A percentile compares a stretch with the other conserved stretches of the same genome.
phyloP scores from a whole-genome alignment of 2,888 invertebrate genomes.

The Cantharis rustica region DNA sequence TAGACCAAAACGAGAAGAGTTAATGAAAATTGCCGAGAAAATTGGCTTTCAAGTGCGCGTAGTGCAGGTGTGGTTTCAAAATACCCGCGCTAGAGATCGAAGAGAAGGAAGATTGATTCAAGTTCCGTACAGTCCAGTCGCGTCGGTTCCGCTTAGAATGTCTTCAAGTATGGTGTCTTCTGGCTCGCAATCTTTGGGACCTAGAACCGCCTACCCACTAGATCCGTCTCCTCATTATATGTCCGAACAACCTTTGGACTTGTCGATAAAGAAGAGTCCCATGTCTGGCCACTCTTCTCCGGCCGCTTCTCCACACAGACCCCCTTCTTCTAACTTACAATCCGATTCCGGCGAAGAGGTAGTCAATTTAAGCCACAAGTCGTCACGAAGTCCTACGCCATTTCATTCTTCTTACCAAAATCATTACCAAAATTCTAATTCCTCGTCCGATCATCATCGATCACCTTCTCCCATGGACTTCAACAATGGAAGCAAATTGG shows the following conservation, averaged over 20 bases:
- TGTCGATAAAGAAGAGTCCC: slow-evolving; percentile 80
- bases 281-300: slow-evolving; percentile 64
- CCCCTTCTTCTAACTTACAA: slow-evolving; percentile 65
- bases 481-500: slow-evolving; percentile 55
- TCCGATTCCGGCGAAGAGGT: slow-evolving; percentile 72
- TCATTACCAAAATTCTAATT: slow-evolving; percentile 66
- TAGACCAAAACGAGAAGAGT: slow-evolving; percentile 91
- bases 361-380: slow-evolving; percentile 77
- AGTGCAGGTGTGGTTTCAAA: slow-evolving; percentile 96
- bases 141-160: slow-evolving; percentile 38
- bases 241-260: slow-evolving; percentile 84
- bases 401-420: slow-evolving; percentile 58
- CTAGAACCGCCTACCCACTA: slow-evolving; percentile 32
- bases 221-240: slow-evolving; percentile 40
- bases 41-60: slow-evolving; percentile 78
- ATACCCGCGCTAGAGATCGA: slow-evolving; percentile 87
- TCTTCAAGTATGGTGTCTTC: slow-evolving; percentile 47
- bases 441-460: slow-evolving; percentile 58
- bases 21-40: slow-evolving; percentile 83
- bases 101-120: slow-evolving; percentile 65
- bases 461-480: slow-evolving; percentile 56
- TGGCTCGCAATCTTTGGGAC: slow-evolving; percentile 40
- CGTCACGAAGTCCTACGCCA: slow-evolving; percentile 67
- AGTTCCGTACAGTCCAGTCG: slow-evolving; percentile 53
- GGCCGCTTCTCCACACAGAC: slow-evolving; percentile 66